phyloP scores from a whole-genome alignment of 2,113 vertebrate species.

The Xiphorhynchus elegans region DNA sequence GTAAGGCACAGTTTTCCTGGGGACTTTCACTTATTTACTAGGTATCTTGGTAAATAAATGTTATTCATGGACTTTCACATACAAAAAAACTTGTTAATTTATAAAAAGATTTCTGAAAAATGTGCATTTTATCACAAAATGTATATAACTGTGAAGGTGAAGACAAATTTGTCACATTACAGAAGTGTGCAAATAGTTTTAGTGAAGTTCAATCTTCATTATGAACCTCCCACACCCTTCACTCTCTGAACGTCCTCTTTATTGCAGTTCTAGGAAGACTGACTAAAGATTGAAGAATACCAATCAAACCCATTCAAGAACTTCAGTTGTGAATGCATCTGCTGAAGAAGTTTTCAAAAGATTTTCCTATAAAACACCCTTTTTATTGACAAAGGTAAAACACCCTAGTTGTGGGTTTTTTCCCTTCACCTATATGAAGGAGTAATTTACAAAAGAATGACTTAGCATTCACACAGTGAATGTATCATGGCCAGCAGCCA shows the following conservation, averaged over 20 bases:
- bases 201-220: not conserved
- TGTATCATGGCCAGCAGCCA: not conserved
- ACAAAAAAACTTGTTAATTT: not conserved
- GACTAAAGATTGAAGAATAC: not conserved
- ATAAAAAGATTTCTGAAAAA: not conserved
- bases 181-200: not conserved
- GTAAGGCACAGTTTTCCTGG: not conserved
- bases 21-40: not conserved
- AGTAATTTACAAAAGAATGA: not conserved
- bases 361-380: not conserved
- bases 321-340: not conserved
- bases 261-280: not conserved
- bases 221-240: not conserved
- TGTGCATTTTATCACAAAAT: not conserved
- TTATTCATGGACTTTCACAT: not conserved
- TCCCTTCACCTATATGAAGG: not conserved
- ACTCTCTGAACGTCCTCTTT: not conserved
- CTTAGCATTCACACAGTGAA: not conserved
- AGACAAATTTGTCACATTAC: not conserved
- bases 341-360: not conserved
- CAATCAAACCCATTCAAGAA: not conserved
- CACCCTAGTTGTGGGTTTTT: rapidly evolving
- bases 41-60: not conserved
- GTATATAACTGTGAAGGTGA: not conserved
- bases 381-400: not conserved